A percentile compares a stretch with the other conserved stretches of the same genome.
These are phyloP conservation scores for Phortica magna DNA, from an alignment of 2,888 invertebrate species.

Conservation along the genomic window DNA sequence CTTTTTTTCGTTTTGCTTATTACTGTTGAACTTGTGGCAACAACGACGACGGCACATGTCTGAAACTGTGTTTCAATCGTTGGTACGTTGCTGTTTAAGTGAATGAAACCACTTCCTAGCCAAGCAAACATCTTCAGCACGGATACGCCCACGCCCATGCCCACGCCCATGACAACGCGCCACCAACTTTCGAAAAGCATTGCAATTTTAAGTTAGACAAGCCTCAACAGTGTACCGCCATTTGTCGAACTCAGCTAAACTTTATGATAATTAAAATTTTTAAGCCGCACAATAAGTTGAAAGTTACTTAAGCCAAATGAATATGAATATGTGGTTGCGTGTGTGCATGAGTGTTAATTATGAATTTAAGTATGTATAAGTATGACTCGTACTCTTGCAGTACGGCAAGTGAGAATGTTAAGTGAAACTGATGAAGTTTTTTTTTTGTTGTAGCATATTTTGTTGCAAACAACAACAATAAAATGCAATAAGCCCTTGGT, in stretches of 20 bases:
- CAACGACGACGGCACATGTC: neutral
- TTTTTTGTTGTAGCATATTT: too few species aligned
- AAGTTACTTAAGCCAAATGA: constrained; percentile 54
- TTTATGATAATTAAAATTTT: constrained; percentile 71
- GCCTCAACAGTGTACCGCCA: constrained; percentile 37
- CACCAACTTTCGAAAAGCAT: constrained; percentile 42
- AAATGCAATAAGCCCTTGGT: too few species aligned
- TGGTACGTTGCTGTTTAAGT: neutral
- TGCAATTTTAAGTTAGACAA: constrained; percentile 61
- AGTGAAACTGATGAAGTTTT: too few species aligned
- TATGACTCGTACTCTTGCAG: constrained; percentile 17
- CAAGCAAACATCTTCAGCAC: neutral
- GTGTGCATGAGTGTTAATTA: constrained; percentile 36
- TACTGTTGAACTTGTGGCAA: neutral
- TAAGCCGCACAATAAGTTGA: constrained; percentile 70
- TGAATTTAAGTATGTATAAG: constrained; percentile 15
- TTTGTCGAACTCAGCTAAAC: constrained; percentile 40
- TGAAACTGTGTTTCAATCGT: neutral
- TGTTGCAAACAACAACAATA: too few species aligned
- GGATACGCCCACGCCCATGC: neutral
- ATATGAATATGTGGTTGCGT: constrained; percentile 25
- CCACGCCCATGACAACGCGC: neutral
- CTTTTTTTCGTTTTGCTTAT: too few species aligned
- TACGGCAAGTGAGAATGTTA: neutral
- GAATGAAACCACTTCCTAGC: neutral